Base-by-base conservation (phyloP, 2,888 invertebrate genomes). In the Physocephala rufipes region DNA sequence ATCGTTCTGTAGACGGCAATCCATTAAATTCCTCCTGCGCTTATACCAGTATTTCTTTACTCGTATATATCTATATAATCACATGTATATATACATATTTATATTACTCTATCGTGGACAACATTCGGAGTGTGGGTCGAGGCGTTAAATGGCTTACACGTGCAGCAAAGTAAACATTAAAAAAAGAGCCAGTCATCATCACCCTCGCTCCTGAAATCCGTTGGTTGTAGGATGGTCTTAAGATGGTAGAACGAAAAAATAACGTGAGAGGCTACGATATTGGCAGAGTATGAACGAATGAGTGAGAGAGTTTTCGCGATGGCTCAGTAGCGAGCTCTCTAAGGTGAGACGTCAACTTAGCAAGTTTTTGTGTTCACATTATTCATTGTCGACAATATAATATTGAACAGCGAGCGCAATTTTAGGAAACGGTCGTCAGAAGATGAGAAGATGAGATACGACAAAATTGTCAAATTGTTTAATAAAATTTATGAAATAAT, bases 111-210 rank as follows among this genome's bases (percentile, higher is more conserved):
- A 36, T 28, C 30, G 43, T 2, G 1, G 28, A 53, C 21, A 49
- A 4, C 36, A 36, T 36, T 36, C 36, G 24, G 65, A 65, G 13
- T 65, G 70, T 53, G 61, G 71, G 65, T 71, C 74, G 51, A 73
- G 72, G 73, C 71, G 73, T 45, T 67, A 75, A 75, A 76, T 76
- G 71, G 71, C 49, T 62, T 67, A 82, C 82, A 82, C 82, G 82
- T 82, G 82, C 81, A 79, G 77, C 78, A 79, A 80, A 81, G 78
- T 78, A 82, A 73, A 78, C 72, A 77, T 76, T 74, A 75, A 77
- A 77, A n/a, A n/a, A n/a, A n/a, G n/a, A 36, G 36, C 75, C 71
- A 67, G 53, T 62, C 9, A 36, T 36, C 26, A 9, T 15, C 21
- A 36, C 15, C 16, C 15, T 59, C 26, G 58, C 21, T 59, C 28